phyloP scores from a whole-genome alignment of 1,140 invertebrate genomes.

The Drosophila fuyamai region DNA sequence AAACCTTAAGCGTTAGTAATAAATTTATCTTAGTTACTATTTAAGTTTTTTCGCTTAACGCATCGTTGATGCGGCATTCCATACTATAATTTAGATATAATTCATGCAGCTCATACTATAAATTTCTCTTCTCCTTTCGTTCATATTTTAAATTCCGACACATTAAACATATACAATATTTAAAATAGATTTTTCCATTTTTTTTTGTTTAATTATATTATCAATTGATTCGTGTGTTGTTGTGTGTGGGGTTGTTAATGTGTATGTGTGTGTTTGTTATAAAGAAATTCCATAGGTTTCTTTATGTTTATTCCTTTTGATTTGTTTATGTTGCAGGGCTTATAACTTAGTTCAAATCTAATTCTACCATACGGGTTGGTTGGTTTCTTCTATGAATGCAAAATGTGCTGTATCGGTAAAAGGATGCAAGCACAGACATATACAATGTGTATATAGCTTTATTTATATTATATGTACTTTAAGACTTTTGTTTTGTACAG shows the following conservation, averaged over 20 bases:
- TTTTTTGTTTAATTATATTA: slow-evolving; percentile 57
- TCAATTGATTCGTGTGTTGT: slow-evolving; percentile 61
- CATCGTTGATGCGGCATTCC: slow-evolving; percentile 34
- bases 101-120: slow-evolving; percentile 52
- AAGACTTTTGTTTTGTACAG: slow-evolving; percentile 76
- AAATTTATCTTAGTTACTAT: slow-evolving; percentile 77
- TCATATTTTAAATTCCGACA: slow-evolving; percentile 74
- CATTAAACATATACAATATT: slow-evolving; percentile 80
- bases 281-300: slow-evolving; percentile 67
- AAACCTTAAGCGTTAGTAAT: slow-evolving; percentile 72
- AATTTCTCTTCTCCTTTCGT: slow-evolving; percentile 24
- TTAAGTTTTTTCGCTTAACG: slow-evolving; percentile 67
- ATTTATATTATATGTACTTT: slow-evolving; percentile 65
- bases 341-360: slow-evolving; percentile 70
- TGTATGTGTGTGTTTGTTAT: slow-evolving; percentile 42
- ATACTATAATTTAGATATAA: slow-evolving; percentile 66
- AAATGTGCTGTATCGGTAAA: slow-evolving; percentile 56
- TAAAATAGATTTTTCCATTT: slow-evolving; percentile 73
- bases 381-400: slow-evolving; percentile 54
- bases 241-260: slow-evolving; percentile 23
- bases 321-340: slow-evolving; percentile 57
- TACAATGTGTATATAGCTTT: slow-evolving; percentile 56
- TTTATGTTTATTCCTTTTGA: slow-evolving; percentile 51
- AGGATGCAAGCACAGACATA: slow-evolving; percentile 71
- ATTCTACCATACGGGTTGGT: slow-evolving; percentile 58